Conservation (phyloP, 2,113 vertebrate genomes). For the Mustela nigripes region DNA sequence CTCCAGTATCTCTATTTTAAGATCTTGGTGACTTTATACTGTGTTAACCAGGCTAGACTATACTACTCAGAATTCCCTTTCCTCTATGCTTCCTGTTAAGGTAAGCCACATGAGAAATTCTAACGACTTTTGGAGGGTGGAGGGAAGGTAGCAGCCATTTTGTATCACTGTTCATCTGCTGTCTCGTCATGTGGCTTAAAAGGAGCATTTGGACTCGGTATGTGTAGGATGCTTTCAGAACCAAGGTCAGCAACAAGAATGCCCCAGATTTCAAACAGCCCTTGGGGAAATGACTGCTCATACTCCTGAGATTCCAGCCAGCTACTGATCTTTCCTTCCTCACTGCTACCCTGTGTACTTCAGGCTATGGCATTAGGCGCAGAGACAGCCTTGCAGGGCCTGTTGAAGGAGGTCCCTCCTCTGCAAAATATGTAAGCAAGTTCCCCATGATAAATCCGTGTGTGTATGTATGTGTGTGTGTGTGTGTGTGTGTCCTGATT, state of each 20-base stretch:
- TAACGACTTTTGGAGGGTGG: not conserved
- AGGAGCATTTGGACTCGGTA: not conserved
- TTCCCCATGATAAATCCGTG: not conserved
- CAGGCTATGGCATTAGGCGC: not conserved
- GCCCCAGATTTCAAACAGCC: not conserved
- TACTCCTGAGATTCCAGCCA: not conserved
- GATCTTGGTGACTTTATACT: not conserved
- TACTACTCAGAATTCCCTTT: not conserved
- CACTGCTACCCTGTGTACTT: not conserved
- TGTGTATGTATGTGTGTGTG: not conserved
- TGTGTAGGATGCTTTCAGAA: not conserved
- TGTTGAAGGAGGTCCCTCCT: not conserved
- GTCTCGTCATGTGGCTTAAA: not conserved
- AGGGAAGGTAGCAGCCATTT: not conserved
- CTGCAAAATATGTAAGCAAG: not conserved
- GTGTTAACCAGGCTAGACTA: not conserved
- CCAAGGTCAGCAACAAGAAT: not conserved
- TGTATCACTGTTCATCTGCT: not conserved
- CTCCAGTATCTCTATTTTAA: not conserved
- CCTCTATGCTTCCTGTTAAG: not conserved
- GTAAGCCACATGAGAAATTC: not conserved
- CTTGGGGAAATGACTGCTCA: not conserved
- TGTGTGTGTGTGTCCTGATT: not conserved
- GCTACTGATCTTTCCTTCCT: not conserved
- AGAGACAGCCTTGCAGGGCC: not conserved